Base-by-base conservation (phyloP, 2,888 invertebrate genomes). In the Lasius platythorax region DNA sequence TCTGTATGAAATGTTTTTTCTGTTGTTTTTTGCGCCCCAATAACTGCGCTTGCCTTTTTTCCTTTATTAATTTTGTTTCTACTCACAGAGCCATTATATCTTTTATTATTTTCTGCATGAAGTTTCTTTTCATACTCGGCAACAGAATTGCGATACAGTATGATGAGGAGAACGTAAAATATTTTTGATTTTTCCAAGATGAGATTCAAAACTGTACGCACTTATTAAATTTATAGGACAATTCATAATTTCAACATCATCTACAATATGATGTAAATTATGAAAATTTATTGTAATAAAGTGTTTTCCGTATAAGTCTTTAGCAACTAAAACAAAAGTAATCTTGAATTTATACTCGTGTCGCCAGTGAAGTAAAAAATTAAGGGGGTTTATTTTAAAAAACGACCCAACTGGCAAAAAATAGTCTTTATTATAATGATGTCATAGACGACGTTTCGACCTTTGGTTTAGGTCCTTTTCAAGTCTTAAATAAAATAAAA, bases 111-210 rank as follows among this genome's bases (percentile, higher is more conserved):
- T 23, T 23, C 6, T 33, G 30, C 5, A 40, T 76, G 6, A 15
- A 30, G 8, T 64, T 43, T 64, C 2, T 79, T 73, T 63, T 18
- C 50, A 63, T 40, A 43, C 28, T 58, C 83, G 58, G n/a, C 72
- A 46, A 70, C 50, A 79, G 6, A 79, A 30, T 70, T 84, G 78
- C 15, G 70, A 53, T 18, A 83, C 18, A 15, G 56, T 56, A 23
- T 23, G 56, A 12, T 84, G 37, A 15, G 66, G 58, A 64, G 56
- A 64, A 37, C 79, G 64, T 30, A 84, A 53, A 4, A 70, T 15
- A 66, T 79, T 72, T 72, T 84, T 84, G 18, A 84, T 84, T 64
- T 84, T 50, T 46, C 73, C 84, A 11, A 84, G 64, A 0, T 53
- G 12, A 64, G 43, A 81, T 84, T 84, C 84, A 66, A 84, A 84